Evolutionary conservation across 2,888 invertebrate species (phyloP).

Genomic region (Xylota sylvarum): DNA sequence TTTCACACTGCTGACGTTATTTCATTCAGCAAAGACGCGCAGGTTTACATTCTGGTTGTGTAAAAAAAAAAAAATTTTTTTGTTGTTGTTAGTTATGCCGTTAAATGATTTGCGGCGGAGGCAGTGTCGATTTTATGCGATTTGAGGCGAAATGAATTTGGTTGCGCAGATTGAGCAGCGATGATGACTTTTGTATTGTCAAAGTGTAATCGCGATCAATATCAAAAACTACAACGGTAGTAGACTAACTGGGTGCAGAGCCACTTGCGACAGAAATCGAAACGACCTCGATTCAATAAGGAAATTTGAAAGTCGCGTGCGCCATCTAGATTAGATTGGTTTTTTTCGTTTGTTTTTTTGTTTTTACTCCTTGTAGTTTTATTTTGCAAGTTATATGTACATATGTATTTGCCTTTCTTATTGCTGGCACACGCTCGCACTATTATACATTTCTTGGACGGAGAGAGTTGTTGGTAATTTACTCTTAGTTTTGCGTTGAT

Average conservation of each 20-base stretch:
- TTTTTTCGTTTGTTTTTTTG: slow-evolving; percentile 21
- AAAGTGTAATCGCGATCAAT: slow-evolving; percentile 45
- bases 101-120: slow-evolving; percentile 45
- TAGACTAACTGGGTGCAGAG: background rate
- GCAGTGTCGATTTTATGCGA: slow-evolving; percentile 6
- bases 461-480: slow-evolving; percentile 48
- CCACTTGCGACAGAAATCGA: slow-evolving; percentile 44
- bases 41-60: slow-evolving; percentile 50
- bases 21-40: slow-evolving; percentile 70
- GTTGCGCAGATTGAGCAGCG: slow-evolving; percentile 26
- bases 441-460: slow-evolving; percentile 1
- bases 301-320: slow-evolving; percentile 64
- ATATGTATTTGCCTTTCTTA: background rate
- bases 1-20: slow-evolving; percentile 60
- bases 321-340: slow-evolving; percentile 53
- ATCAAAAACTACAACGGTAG: slow-evolving; percentile 1
- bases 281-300: slow-evolving; percentile 64
- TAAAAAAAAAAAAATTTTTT: too few relatives aligned
- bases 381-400: slow-evolving; percentile 8
- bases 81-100: slow-evolving; percentile 40
- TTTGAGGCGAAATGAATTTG: slow-evolving; percentile 32
- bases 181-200: slow-evolving; percentile 13
- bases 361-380: slow-evolving; percentile 15
- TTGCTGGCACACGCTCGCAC: slow-evolving; percentile 17
- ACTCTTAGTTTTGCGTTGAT: slow-evolving; percentile 18